Base-by-base conservation (phyloP, 2,888 invertebrate species). In the Baronia brevicornis region DNA sequence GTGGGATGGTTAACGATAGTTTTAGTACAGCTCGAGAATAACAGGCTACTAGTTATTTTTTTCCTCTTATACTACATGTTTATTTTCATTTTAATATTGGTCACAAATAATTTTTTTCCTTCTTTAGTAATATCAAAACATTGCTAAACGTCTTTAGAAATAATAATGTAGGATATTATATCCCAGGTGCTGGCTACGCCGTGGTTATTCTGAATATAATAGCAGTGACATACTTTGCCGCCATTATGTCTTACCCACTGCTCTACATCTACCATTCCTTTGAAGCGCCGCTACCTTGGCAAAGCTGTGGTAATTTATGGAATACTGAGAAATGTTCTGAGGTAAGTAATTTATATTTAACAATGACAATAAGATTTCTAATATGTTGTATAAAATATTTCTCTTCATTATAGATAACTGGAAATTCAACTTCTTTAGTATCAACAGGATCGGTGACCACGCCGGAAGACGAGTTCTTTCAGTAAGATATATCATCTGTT, bases 231-330 rank as follows among this genome's bases (percentile, higher is more conserved):
- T 96, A 95, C 71, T 96, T 95, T 73, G 92, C 94, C 35, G 90
- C 94, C 1, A 90, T 96, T 23, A 89, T 95, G 61, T 87, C 95
- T 0, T 96, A 95, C 86, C 94, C 95, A 0, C 60, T 96, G 23
- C 87, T 92, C 45, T 96, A 94, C 74, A 82, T 96, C 17, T 88
- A 87, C 46, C 89, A 91, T 64, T 90, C 91, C 7, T 87, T 93
- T 44, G 80, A 71, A 32, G 65, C 77, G 11, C 86, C 86, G 25
- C 72, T 95, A 24, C 94, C 95, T 4, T 95, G 95, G 95, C 84
- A 89, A 26, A 84, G 86, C 43, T 95, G 95, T 59, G 77, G 86
- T 45, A 91, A 95, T 75, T 60, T 87, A 19, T 97, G 96, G 96
- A 96, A 96, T 67, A 92, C 94, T 0, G 79, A 86, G 1, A 78